Base-by-base conservation (phyloP, 1,140 invertebrate species). In the Drosophila arizonae region DNA sequence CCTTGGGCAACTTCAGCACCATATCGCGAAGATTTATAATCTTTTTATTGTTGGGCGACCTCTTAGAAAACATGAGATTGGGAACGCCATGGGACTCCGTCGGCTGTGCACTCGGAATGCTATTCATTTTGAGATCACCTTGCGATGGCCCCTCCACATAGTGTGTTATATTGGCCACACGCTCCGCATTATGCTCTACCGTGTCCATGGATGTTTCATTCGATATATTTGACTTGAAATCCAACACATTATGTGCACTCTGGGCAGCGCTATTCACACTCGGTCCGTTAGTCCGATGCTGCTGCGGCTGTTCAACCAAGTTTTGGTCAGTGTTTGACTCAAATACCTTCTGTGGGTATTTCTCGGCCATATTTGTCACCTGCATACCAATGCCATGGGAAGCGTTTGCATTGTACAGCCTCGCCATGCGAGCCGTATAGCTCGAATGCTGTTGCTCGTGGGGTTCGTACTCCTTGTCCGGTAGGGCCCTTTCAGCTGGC, bases 181-280 rank as follows among this genome's bases (percentile, higher is more conserved):
- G 46, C 11, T 67, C 55, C 9, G n/a, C 15, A 24, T 48, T 50
- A 9, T 33, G 46, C 0, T 60, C 55, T 0, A 43, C 13, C 33
- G 55, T 60, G n/a, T 51, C 55, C 36, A 60, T 30, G 13, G 65
- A 58, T 24, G 54, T 67, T 1, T 46, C 43, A 39, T 50, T 28
- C 8, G 28, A 33, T 36, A 13, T 11, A 11, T 24, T 5, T 1
- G 1, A 11, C 52, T 55, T 9, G 6, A n/a, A 17, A 5, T 11
- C 33, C 24, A 6, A 4, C 6, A 15, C 13, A 13, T 8, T 28
- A 0, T 24, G 24, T 1, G 26, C 26, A 15, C 6, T n/a, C 6
- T 8, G 30, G 2, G 15, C 24, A 10, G 46, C 1, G 56, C 41
- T 46, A 10, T 60, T 24, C 26, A 6, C 11, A 24, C 39, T 45